Conservation (phyloP, 2,113 vertebrate species). For the Hassar affinis region DNA sequence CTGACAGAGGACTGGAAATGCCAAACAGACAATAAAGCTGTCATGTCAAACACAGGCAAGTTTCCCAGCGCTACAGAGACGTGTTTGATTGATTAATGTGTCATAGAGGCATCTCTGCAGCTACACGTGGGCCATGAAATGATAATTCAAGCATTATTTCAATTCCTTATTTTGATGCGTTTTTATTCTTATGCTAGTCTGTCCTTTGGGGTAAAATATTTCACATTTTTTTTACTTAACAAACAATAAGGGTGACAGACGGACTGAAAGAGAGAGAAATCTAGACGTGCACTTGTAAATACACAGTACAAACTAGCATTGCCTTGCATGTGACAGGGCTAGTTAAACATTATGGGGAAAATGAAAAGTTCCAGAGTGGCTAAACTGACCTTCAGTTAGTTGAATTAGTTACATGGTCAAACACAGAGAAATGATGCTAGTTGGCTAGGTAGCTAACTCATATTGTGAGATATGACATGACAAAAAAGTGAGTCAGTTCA, state of each 20-base stretch:
- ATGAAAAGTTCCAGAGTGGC: too few relatives aligned
- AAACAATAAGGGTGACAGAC: too few relatives aligned
- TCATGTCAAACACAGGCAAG: background rate
- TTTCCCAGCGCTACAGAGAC: conserved; percentile 4
- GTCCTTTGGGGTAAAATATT: background rate
- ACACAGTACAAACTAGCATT: background rate
- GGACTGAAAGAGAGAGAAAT: background rate
- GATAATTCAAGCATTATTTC: background rate
- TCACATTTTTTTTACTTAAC: too few relatives aligned
- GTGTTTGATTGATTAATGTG: background rate
- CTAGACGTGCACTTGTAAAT: background rate
- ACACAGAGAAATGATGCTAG: background rate
- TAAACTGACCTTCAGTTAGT: too few relatives aligned
- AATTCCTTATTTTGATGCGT: background rate
- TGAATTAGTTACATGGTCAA: too few relatives aligned
- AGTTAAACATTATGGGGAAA: background rate
- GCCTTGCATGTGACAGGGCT: background rate
- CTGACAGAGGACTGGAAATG: conserved; percentile 10
- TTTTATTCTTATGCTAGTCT: background rate
- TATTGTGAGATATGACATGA: background rate
- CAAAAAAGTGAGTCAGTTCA: background rate
- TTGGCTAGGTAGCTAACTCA: background rate
- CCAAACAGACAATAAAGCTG: background rate
- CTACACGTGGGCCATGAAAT: background rate
- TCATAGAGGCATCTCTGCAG: background rate